Evolutionary conservation across 1,140 invertebrate species (phyloP), one percentile per base, ranked within the genome.

Genomic region (Cotesia vestalis): DNA sequence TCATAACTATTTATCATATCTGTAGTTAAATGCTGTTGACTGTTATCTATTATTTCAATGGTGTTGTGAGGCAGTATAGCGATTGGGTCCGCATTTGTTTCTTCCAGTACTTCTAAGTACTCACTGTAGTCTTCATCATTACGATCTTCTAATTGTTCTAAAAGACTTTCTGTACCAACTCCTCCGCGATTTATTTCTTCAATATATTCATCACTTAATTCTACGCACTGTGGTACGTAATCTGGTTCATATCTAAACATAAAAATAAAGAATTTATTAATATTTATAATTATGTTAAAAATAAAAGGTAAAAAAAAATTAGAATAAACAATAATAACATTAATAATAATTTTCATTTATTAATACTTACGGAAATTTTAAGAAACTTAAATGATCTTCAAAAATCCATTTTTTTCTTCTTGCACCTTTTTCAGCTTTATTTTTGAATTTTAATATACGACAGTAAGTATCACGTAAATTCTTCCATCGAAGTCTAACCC

Each of bases 401-500:
- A 84, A 87, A 34, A 86, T 80, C 85, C 85, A 87, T 77, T 86
- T 87, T 72, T 86, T 87, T 59, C 82, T 79, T 62, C 83, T 77
- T 1, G 72, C 60, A 35, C 81, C 83, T 72, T 84, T 85, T 0
- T 84, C 76, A 5, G 84, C 79, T 71, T 81, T 85, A 20, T 79
- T 81, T 77, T 86, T 86, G 51, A 82, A 81, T 64, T 87, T 87
- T 4, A 85, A 69, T 71, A 84, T 83, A 12, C 83, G 75, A 53
- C 83, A 86, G 20, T 86, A 87, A 0, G 85, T 87, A 40, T 86
- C 85, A 11, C 81, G 80, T 17, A 87, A 76, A 71, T 87, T 87
- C 68, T 87, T 87, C 85, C 85, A 87, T 71, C 80, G 76, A 6
- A 83, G 66, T 79, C 84, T 83, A 1, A 87, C 77, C 82, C 82